These are phyloP conservation scores for Amphipoea oculea DNA, from an alignment of 2,888 invertebrate genomes.

Conservation along the genomic window DNA sequence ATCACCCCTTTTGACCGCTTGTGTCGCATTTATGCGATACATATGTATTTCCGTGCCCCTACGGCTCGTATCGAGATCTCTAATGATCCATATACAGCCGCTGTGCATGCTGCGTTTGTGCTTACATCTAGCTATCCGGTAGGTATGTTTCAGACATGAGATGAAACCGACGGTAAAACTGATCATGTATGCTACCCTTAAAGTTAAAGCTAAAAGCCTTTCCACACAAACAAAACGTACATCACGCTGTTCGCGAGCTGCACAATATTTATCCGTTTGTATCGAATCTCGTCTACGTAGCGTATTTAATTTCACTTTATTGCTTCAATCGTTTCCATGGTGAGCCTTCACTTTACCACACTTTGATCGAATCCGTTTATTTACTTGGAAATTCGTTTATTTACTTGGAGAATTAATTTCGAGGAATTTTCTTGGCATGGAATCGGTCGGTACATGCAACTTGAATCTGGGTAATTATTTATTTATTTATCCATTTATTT, in stretches of 20 bases:
- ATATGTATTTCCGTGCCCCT: too few relatives aligned
- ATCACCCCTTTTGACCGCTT: too few relatives aligned
- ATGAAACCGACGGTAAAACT: not conserved
- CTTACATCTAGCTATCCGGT: not conserved
- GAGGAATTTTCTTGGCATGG: not conserved
- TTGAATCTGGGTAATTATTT: not conserved
- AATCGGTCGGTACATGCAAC: not conserved
- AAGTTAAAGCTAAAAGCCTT: not conserved
- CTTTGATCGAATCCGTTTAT: constrained; percentile 18
- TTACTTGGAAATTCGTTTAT: constrained; percentile 3
- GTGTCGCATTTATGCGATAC: too few relatives aligned
- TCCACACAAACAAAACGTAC: constrained; percentile 29
- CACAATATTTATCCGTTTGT: constrained; percentile 55
- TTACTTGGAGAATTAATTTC: constrained; percentile 19
- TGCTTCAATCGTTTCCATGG: constrained; percentile 62
- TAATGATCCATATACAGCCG: not conserved
- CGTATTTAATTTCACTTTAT: constrained; percentile 74
- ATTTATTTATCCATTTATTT: too few relatives aligned
- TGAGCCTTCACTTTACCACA: not conserved
- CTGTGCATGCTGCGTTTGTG: not conserved
- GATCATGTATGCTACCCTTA: not conserved
- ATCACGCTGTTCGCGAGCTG: constrained; percentile 28
- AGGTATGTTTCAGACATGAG: not conserved
- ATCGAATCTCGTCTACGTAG: constrained; percentile 59
- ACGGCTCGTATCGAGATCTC: too few relatives aligned